Conservation (phyloP, 2,797 vertebrate genomes). For the Thaleichthys pacificus region DNA sequence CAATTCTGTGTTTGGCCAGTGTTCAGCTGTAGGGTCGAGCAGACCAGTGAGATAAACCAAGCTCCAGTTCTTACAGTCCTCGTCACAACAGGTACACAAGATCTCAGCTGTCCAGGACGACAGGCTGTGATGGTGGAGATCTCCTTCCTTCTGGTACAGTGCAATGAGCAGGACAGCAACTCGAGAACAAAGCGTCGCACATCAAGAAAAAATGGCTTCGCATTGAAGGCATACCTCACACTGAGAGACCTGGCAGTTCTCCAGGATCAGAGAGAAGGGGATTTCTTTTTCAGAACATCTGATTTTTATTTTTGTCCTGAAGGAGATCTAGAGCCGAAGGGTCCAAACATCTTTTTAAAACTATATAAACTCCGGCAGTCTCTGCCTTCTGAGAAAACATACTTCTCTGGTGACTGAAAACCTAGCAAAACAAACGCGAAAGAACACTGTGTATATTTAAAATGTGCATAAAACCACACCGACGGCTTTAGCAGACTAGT, state of each 20-base stretch:
- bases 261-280: constrained; percentile 22
- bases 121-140: constrained; percentile 9
- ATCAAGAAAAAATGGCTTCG: constrained; percentile 15
- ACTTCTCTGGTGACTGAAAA: constrained; percentile 17
- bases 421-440: constrained; percentile 22
- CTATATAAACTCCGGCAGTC: constrained; percentile 27
- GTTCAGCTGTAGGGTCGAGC: constrained; percentile 14
- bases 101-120: constrained; percentile 3
- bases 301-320: constrained; percentile 58
- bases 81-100: constrained; percentile 7
- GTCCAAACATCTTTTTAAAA: constrained; percentile 36
- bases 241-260: constrained; percentile 21
- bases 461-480: neutral
- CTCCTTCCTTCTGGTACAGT: neutral
- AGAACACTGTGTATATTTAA: constrained; percentile 1
- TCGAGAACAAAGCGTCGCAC: constrained; percentile 11
- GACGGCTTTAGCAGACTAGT: constrained; percentile 23
- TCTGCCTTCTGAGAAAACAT: constrained; percentile 1
- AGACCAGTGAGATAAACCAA: constrained; percentile 28
- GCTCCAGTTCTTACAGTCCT: constrained; percentile 18
- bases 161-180: constrained; percentile 7
- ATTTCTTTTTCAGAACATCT: constrained; percentile 41
- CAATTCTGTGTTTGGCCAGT: constrained; percentile 17
- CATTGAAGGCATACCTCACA: constrained; percentile 16
- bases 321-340: constrained; percentile 49